These are phyloP conservation scores for Syrrhaptes paradoxus DNA, from an alignment of 2,113 vertebrate genomes.

Conservation along the genomic window DNA sequence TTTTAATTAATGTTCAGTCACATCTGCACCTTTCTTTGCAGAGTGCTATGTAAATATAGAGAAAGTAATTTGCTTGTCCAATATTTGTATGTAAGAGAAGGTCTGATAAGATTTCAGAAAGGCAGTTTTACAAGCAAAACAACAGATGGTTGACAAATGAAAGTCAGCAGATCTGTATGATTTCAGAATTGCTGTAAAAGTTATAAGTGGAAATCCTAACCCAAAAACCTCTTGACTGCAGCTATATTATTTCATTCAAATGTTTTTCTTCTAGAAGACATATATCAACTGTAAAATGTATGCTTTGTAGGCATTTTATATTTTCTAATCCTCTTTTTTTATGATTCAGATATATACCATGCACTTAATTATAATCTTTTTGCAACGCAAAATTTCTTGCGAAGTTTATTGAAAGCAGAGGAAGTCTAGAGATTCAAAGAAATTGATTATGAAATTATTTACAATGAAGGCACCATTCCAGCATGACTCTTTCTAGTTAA, in stretches of 20 bases:
- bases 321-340: conserved; percentile 48
- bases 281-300: conserved; percentile 27
- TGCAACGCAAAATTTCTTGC: conserved; percentile 55
- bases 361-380: conserved; percentile 52
- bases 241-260: conserved; percentile 18
- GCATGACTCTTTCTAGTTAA: conserved; percentile 22
- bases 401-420: conserved; percentile 72
- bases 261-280: conserved; percentile 27
- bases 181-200: background rate
- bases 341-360: conserved; percentile 49
- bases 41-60: background rate
- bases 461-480: conserved; percentile 20
- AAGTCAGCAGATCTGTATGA: background rate
- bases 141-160: background rate
- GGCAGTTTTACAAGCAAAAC: background rate
- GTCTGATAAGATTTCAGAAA: background rate
- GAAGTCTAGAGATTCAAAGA: conserved; percentile 35
- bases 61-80: background rate
- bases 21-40: background rate
- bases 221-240: background rate
- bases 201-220: background rate
- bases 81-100: background rate
- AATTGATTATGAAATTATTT: conserved; percentile 51
- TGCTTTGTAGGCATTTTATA: conserved; percentile 50
- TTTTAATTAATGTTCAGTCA: background rate